phyloP scores from a whole-genome alignment of 2,797 vertebrate species.

The Macroramphosus scolopax region DNA sequence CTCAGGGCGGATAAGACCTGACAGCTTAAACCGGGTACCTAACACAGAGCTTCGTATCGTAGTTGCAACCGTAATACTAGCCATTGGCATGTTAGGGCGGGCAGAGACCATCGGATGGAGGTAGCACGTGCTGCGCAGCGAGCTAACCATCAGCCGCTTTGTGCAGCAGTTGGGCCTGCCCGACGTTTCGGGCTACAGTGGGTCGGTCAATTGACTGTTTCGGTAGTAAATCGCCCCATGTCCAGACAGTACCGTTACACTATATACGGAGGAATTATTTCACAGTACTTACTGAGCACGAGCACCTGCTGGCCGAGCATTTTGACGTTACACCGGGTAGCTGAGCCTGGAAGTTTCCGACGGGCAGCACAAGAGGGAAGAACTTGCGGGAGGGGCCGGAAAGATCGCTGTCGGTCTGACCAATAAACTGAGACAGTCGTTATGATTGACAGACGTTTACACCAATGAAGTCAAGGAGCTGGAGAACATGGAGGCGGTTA shows the following conservation, averaged over 20 bases:
- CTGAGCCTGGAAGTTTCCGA: constrained; percentile 79
- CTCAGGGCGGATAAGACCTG: no score
- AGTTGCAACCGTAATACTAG: no score
- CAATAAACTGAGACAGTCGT: constrained; percentile 50
- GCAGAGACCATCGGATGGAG: no score
- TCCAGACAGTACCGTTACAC: background rate
- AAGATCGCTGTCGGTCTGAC: background rate
- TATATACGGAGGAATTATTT: background rate
- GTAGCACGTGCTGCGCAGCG: constrained; percentile 33
- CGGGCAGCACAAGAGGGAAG: constrained; percentile 9
- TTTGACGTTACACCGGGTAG: constrained; percentile 47
- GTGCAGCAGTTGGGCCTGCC: constrained; percentile 7
- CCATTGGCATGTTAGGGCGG: constrained; percentile 20
- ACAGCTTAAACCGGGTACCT: no score
- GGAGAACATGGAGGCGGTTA: background rate
- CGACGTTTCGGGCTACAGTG: background rate
- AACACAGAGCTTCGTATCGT: no score
- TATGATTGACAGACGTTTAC: constrained; percentile 20
- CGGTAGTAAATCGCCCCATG: background rate
- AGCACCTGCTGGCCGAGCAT: constrained; percentile 91
- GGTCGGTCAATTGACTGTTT: no score
- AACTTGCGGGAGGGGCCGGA: background rate
- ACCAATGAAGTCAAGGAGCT: constrained; percentile 52
- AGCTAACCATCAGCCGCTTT: constrained; percentile 20
- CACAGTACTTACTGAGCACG: constrained; percentile 84